These are phyloP conservation scores for Amblyopsis hoosieri DNA, from an alignment of 2,797 vertebrate species.

Conservation along the genomic window DNA sequence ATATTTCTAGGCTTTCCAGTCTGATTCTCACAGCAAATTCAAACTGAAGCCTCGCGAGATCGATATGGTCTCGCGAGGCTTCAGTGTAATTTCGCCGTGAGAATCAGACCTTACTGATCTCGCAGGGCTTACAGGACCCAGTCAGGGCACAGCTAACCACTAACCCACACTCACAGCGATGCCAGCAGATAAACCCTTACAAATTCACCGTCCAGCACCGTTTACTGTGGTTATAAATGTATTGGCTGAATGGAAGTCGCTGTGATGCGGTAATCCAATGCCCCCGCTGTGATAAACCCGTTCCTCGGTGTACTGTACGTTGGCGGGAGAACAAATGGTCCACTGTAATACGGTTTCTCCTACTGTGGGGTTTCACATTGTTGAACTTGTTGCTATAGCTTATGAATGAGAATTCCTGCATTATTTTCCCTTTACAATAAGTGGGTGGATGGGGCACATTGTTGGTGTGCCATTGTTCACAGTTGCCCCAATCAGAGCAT, in stretches of 20 bases:
- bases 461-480: constrained; percentile 40
- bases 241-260: too few species aligned
- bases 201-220: neutral
- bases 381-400: constrained; percentile 7
- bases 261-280: too few species aligned
- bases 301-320: constrained; percentile 14
- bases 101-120: constrained; percentile 15
- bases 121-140: constrained; percentile 10
- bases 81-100: too few species aligned
- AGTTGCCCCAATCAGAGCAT: constrained; percentile 19
- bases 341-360: constrained; percentile 46
- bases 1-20: too few species aligned
- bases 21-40: too few species aligned
- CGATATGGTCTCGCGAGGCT: too few species aligned
- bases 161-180: constrained; percentile 1
- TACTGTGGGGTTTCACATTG: constrained; percentile 23
- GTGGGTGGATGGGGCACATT: constrained; percentile 32
- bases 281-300: neutral
- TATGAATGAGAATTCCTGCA: constrained; percentile 54
- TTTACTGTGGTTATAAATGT: neutral
- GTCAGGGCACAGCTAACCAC: constrained; percentile 1
- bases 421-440: constrained; percentile 46
- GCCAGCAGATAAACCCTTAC: constrained; percentile 6
- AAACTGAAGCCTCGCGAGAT: too few species aligned
- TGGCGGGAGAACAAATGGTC: constrained; percentile 26